Conservation (phyloP, 1,140 invertebrate genomes). For the Drosophila truncata region DNA sequence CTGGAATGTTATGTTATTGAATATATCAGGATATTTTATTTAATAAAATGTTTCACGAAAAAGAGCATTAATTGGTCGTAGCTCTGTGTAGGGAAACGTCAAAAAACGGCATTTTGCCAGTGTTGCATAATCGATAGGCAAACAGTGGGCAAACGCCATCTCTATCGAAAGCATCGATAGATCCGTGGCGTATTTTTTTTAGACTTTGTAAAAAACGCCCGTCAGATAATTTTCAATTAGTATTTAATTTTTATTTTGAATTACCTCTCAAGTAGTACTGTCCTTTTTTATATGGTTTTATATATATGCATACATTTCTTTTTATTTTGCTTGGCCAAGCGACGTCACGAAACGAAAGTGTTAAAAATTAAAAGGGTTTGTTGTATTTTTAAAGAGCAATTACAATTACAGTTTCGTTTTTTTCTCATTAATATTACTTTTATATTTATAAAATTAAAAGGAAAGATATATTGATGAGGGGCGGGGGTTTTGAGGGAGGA, state of each 20-base stretch:
- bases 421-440: constrained; percentile 83
- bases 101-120: background rate
- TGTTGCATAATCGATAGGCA: constrained; percentile 11
- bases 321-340: constrained; percentile 58
- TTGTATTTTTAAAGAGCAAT: constrained; percentile 78
- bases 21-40: constrained; percentile 39
- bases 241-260: constrained; percentile 72
- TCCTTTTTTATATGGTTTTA: constrained; percentile 68
- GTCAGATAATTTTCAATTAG: constrained; percentile 37
- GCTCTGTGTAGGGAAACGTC: constrained; percentile 11
- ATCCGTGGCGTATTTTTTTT: background rate
- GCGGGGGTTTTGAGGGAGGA: constrained; percentile 37
- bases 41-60: constrained; percentile 36
- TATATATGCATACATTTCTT: constrained; percentile 55
- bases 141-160: background rate
- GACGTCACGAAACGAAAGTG: constrained; percentile 69
- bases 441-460: constrained; percentile 84
- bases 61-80: constrained; percentile 37
- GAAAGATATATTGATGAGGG: constrained; percentile 81
- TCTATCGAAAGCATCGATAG: constrained; percentile 11
- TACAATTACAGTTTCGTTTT: constrained; percentile 81
- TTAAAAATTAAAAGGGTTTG: constrained; percentile 71
- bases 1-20: constrained; percentile 45
- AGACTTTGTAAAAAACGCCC: constrained; percentile 24
- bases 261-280: constrained; percentile 75